Base-by-base conservation (phyloP, 2,113 vertebrate genomes). In the Aegithalos caudatus region DNA sequence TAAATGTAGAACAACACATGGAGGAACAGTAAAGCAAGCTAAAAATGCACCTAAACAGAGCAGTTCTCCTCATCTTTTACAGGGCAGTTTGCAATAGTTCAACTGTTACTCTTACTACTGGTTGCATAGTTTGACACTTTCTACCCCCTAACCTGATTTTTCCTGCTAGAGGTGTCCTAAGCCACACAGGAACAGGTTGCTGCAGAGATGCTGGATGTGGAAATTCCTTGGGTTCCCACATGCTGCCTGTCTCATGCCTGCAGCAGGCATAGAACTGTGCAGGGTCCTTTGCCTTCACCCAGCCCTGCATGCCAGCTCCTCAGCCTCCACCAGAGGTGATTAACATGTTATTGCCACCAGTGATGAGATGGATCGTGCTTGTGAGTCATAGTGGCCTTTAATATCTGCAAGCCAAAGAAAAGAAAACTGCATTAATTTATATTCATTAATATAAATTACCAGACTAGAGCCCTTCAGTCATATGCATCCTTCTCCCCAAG, bases 361-460 rank as follows among this genome's bases (percentile, higher is more conserved):
- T 6, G 19, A 28, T 38, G 65, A 92, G 71, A 86, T 4, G 37
- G 66, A 72, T 69, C 5, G 1, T 67, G 54, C 21, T 85, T 51
- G 23, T 72, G 91, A 84, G 76, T 74, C 76, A 72, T 8, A 56
- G 31, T 73, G 84, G 87, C 84, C 84, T 85, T 92, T 61, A 81
- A 72, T 89, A 89, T 78, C 88, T 91, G 73, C 70, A 61, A 95
- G 78, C 42, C 70, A 92, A 77, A 79, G 94, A 84, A 90, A 86
- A 86, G 42, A 90, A 95, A 89, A 89, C 65, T 24, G 53, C 77
- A 87, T 76, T 87, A 69, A 94, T 94, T 95, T 69, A 79, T 94
- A 87, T 70, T 65, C 61, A 85, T 89, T 81, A 87, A 45, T 92
- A 88, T 42, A 66, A 93, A 95, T 86, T 69, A 97, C 79, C 69